A percentile compares a stretch with the other conserved stretches of the same genome.
Evolutionary conservation across 1,140 invertebrate species (phyloP).

Genomic region (Euura saliciscinereae): DNA sequence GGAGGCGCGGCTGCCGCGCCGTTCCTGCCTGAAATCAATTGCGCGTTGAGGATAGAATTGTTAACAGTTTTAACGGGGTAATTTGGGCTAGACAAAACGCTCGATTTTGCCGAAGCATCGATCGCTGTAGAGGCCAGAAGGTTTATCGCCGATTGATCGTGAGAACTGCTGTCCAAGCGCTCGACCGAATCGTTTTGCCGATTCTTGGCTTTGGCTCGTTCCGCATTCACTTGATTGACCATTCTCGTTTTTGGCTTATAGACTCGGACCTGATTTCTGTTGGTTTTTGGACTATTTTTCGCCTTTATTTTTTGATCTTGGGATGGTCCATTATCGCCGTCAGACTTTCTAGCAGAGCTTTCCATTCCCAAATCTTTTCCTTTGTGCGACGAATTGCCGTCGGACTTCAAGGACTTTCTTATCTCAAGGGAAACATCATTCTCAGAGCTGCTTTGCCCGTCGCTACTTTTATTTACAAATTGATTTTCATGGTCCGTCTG

Average conservation of each 20-base stretch:
- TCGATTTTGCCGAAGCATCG: not conserved
- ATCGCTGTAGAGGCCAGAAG: slow-evolving; percentile 9
- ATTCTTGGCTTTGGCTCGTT: slow-evolving; percentile 23
- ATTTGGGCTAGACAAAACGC: not conserved
- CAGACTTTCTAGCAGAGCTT: not conserved
- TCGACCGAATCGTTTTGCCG: not conserved
- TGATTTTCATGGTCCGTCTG: slow-evolving; percentile 29
- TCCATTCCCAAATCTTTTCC: not conserved
- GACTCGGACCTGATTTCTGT: slow-evolving; percentile 21
- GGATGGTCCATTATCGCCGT: not conserved
- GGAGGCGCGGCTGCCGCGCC: not conserved
- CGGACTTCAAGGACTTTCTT: not conserved
- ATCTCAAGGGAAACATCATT: not conserved
- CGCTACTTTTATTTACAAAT: slow-evolving; percentile 21
- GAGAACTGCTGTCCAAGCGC: slow-evolving; percentile 10
- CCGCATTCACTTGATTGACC: slow-evolving; percentile 39
- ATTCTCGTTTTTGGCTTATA: slow-evolving; percentile 41
- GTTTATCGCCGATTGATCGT: slow-evolving; percentile 12
- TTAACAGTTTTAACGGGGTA: not conserved
- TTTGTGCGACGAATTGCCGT: not conserved
- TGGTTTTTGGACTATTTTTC: not conserved
- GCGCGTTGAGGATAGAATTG: not conserved
- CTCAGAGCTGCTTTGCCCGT: not conserved
- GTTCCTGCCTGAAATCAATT: not conserved
- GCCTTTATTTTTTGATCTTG: not conserved